Conservation (phyloP, 2,888 invertebrate genomes). For the Eupithecia subumbrata region DNA sequence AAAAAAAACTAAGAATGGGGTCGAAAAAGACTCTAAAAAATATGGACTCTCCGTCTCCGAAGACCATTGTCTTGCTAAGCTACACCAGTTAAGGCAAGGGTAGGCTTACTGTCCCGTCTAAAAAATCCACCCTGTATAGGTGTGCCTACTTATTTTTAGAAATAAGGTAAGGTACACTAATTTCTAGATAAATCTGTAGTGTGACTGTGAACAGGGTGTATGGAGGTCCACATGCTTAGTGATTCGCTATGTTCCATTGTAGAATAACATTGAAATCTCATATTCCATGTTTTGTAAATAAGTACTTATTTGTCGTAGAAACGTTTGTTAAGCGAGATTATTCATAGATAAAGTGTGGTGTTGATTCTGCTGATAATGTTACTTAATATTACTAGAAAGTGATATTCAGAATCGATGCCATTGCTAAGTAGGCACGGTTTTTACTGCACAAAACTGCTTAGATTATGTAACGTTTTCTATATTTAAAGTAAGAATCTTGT, state of each 20-base stretch:
- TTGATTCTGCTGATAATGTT: slow-evolving; percentile 6
- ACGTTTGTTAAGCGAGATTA: slow-evolving; percentile 38
- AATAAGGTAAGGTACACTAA: background rate
- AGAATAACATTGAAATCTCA: slow-evolving; percentile 28
- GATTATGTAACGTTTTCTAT: slow-evolving; percentile 17
- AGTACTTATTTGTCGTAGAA: slow-evolving; percentile 34
- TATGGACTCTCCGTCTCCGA: no score
- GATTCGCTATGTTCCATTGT: slow-evolving; percentile 21
- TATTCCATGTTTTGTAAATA: slow-evolving; percentile 34
- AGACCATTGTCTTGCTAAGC: no score
- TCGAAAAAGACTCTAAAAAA: no score
- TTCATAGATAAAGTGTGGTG: background rate
- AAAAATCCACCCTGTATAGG: no score
- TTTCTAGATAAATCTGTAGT: slow-evolving; percentile 5
- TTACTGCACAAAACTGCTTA: slow-evolving; percentile 36
- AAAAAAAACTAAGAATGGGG: no score
- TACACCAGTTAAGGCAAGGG: no score
- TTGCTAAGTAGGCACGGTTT: slow-evolving; percentile 30
- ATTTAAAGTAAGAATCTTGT: slow-evolving; percentile 10
- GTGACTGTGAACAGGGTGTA: slow-evolving; percentile 23
- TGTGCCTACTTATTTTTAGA: slow-evolving; percentile 4
- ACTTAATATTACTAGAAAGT: background rate
- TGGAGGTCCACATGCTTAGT: slow-evolving; percentile 21
- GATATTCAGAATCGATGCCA: background rate
- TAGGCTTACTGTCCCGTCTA: no score